Evolutionary conservation across 2,888 invertebrate genomes (phyloP), one percentile per base, ranked within the genome.

Genomic region (Tigriopus californicus): DNA sequence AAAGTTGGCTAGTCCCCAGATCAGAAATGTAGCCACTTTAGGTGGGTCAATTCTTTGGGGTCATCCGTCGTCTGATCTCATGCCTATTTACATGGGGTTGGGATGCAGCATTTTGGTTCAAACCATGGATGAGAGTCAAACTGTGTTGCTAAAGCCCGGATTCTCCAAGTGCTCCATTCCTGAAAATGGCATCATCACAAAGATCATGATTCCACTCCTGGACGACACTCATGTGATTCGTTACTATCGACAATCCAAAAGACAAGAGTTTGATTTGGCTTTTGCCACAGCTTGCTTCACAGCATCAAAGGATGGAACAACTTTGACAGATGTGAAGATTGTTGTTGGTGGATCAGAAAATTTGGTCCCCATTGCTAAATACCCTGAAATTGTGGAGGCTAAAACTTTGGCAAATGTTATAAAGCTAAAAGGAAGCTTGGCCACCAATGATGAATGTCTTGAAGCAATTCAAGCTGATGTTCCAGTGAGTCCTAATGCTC

Each of bases 21-120:
- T 56, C 6, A 12, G 51, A 12, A 62, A 48, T 48, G 42, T 62
- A 24, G 49, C 55, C 20, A 24, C n/a, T 44, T 13, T 58, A 1
- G 58, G 48, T 15, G 58, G 58, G 49, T 25, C 25, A 22, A 48
- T 58, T 15, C 20, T 51, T 33, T 46, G 46, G 49, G 41, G 41
- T 15, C 44, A 46, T 24, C 51, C 58, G 15, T 18, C 24, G 8
- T 51, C 48, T n/a, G 58, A 58, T 22, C 40, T 58, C 25, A 25
- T 12, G 18, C 58, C 58, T 10, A 22, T 58, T 8, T 49, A 25
- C 44, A 51, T 33, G 51, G 58, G 15, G 8, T 49, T 20, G 13
- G 22, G 22, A 15, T 49, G 49, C 25, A 53, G 13, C 15, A 33
- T 53, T 33, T 33, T 33, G 33, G 33, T 33, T 33, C 33, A 33